A percentile compares a stretch with the other conserved stretches of the same genome.
Conservation (phyloP, 1,140 invertebrate species). For the Drosophila paulistorum region DNA sequence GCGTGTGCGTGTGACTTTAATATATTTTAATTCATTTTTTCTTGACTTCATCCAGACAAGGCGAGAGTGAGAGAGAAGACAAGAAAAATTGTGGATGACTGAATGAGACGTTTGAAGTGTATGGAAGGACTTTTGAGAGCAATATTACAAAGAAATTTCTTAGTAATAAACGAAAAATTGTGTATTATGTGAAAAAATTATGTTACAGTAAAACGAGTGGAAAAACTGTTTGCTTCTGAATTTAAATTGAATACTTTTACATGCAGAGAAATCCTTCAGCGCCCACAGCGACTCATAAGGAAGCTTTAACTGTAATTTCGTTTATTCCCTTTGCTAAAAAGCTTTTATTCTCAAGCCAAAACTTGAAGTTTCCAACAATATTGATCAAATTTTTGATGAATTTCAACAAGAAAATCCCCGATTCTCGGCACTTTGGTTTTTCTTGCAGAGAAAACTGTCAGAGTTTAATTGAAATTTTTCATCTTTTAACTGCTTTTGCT, state of each 20-base stretch:
- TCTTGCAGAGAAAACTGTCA: slow-evolving; percentile 37
- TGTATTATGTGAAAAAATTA: neutral
- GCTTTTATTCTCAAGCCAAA: too few relatives aligned
- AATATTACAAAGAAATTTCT: neutral
- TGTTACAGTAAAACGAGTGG: too few relatives aligned
- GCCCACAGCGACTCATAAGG: too few relatives aligned
- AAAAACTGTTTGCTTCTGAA: too few relatives aligned
- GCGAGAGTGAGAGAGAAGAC: neutral
- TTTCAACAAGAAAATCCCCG: neutral
- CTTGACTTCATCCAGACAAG: slow-evolving; percentile 4
- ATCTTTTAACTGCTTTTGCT: slow-evolving; percentile 18
- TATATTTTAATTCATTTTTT: slow-evolving; percentile 50
- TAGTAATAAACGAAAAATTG: neutral
- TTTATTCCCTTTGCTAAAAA: too few relatives aligned
- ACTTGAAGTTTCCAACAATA: too few relatives aligned
- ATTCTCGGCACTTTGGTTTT: neutral
- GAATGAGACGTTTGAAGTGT: neutral
- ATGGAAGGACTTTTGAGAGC: neutral
- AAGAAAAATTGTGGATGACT: neutral
- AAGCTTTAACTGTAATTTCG: too few relatives aligned
- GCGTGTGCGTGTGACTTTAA: slow-evolving; percentile 42
- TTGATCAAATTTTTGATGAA: too few relatives aligned
- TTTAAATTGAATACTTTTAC: too few relatives aligned
- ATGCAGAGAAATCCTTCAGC: too few relatives aligned
- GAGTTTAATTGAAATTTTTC: slow-evolving; percentile 28